Evolutionary conservation across 2,888 invertebrate species (phyloP).

Genomic region (Lingula anatina): DNA sequence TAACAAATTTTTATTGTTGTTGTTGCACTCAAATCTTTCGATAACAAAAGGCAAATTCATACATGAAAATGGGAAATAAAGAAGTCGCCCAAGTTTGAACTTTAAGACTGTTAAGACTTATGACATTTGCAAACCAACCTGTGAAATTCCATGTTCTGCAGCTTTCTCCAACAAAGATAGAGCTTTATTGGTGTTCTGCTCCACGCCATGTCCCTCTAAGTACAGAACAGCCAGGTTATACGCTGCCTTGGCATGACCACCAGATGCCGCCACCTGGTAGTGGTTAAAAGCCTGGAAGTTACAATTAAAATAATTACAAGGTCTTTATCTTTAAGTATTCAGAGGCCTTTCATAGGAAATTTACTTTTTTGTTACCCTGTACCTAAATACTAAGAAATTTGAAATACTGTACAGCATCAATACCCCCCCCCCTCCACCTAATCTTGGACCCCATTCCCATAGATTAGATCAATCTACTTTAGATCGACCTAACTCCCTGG

Average conservation of each 20-base stretch:
- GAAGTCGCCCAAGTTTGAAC: neutral
- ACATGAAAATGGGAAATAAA: neutral
- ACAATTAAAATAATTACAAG: neutral
- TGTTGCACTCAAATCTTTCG: too few species aligned
- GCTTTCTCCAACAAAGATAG: constrained; percentile 24
- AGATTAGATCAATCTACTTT: too few species aligned
- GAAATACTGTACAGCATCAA: too few species aligned
- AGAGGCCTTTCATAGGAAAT: too few species aligned
- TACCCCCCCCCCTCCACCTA: neutral
- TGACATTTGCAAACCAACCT: constrained; percentile 23
- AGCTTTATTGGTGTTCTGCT: constrained; percentile 15
- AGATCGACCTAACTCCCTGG: too few species aligned
- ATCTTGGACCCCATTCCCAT: neutral
- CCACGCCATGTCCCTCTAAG: constrained; percentile 53
- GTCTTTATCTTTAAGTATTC: too few species aligned
- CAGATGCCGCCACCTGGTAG: constrained; percentile 62
- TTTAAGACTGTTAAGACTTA: neutral
- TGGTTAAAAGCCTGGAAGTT: constrained; percentile 67
- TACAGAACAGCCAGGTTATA: constrained; percentile 68
- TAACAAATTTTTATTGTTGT: too few species aligned
- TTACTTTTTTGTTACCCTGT: too few species aligned
- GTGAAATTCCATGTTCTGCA: constrained; percentile 28
- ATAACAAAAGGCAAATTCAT: too few species aligned
- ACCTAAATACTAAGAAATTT: too few species aligned
- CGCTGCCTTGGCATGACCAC: constrained; percentile 64